A percentile compares a stretch with the other conserved stretches of the same genome.
Conservation (phyloP, 2,113 vertebrate species). For the Silurus asotus region DNA sequence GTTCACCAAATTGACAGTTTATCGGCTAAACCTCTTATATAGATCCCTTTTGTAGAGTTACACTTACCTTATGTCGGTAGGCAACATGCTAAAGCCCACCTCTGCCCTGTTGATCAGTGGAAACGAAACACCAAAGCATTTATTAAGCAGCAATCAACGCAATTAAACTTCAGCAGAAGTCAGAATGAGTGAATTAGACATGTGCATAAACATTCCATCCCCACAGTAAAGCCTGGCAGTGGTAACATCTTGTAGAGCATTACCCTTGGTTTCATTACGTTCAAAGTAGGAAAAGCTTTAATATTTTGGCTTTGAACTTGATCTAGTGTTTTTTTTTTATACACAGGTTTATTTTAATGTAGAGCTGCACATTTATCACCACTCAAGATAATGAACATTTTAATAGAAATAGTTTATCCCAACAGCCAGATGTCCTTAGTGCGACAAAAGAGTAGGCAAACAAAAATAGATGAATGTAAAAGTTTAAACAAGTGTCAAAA, state of each 20-base stretch:
- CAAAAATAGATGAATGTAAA: no score
- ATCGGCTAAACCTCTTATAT: slow-evolving; percentile 3
- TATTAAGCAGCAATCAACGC: not conserved
- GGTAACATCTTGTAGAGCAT: not conserved
- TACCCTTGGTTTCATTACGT: not conserved
- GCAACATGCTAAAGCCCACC: not conserved
- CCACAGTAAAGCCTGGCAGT: not conserved
- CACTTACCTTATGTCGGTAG: not conserved
- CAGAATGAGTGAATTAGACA: not conserved
- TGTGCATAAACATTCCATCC: not conserved
- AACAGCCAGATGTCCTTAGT: not conserved
- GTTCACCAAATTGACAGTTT: not conserved
- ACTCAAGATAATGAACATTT: not conserved
- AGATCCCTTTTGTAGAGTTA: not conserved
- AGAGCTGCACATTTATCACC: not conserved
- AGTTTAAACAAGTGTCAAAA: not conserved
- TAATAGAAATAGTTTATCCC: not conserved
- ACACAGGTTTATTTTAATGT: not conserved
- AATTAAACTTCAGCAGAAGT: not conserved
- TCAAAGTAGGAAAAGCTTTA: not conserved
- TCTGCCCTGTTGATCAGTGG: not conserved
- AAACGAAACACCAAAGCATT: not conserved
- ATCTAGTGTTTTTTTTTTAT: not conserved
- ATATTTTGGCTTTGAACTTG: not conserved
- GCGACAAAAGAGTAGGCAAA: not conserved